Conservation (phyloP, 2,888 invertebrate species). For the Electrophaes corylata region DNA sequence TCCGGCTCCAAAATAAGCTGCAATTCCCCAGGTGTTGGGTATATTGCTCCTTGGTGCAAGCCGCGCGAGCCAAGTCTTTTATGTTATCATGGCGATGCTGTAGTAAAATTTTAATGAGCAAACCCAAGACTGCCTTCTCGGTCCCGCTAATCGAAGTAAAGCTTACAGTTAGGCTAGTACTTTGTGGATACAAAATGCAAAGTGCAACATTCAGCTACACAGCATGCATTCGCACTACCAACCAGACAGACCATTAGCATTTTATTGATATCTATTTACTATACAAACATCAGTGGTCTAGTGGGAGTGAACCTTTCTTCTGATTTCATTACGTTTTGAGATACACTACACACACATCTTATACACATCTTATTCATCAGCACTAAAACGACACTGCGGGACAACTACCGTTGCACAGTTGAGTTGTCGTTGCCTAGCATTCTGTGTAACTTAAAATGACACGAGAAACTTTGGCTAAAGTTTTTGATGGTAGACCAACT, state of each 20-base stretch:
- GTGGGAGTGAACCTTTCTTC: too few relatives aligned
- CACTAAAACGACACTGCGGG: too few relatives aligned
- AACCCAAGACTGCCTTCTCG: constrained; percentile 47
- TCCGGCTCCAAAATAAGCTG: constrained; percentile 7
- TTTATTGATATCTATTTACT: constrained; percentile 34
- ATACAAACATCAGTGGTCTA: too few relatives aligned
- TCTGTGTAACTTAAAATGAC: too few relatives aligned
- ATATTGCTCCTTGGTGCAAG: constrained; percentile 47
- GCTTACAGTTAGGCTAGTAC: constrained; percentile 57
- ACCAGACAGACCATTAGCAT: constrained; percentile 29
- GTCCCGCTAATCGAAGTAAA: constrained; percentile 66
- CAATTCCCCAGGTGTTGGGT: constrained; percentile 39
- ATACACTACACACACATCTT: too few relatives aligned
- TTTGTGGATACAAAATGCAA: constrained; percentile 56
- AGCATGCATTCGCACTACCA: constrained; percentile 26
- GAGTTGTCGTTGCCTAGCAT: too few relatives aligned
- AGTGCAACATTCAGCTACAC: constrained; percentile 41
- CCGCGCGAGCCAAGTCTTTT: constrained; percentile 46
- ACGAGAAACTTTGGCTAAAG: too few relatives aligned
- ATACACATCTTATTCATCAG: too few relatives aligned
- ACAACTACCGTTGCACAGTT: too few relatives aligned
- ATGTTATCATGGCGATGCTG: constrained; percentile 58
- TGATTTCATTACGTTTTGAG: too few relatives aligned
- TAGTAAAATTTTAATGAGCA: constrained; percentile 74
- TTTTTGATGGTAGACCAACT: too few relatives aligned